Evolutionary conservation across 2,113 vertebrate genomes (phyloP), one percentile per base, ranked within the genome.

Genomic region (Arizona elegans): DNA sequence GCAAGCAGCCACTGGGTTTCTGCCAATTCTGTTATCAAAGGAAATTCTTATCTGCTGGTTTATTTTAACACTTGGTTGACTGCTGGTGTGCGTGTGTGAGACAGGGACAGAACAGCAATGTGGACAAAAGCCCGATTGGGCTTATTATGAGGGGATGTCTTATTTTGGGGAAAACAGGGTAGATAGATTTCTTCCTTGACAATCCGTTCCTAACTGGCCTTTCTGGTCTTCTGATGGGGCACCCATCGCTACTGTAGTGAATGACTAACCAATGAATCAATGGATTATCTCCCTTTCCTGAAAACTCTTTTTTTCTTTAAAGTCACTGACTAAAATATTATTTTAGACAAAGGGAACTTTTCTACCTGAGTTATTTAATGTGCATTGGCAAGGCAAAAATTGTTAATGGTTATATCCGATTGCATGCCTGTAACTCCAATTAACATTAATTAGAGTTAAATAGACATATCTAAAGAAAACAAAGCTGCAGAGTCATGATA

Each of bases 381-480:
- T 86, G 29, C 87, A 13, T 26, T 93, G 88, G 92, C 50, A 95
- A 96, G 88, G 33, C 92, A 85, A 94, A 93, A 87, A 70, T 89
- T 70, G 53, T 15, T 93, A 81, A 93, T 91, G 58, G 70, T 6
- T 95, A 91, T 87, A 47, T 95, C 94, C 94, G 88, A 94, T 38
- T 94, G 86, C 91, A 92, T 92, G 3, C 26, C 56, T 90, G 65
- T 81, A 92, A 17, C 23, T 93, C 19, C 56, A 93, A 94, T 93
- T 96, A 96, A 92, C 70, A 95, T 92, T 92, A 96, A 87, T 87
- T 96, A n/a, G 88, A 86, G 26, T 56, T 85, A 94, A 94, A 94
- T 92, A 87, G 90, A 92, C 94, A 93, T 93, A 43, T 95, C 87
- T 92, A 94, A 91, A 95, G 86, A 59, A 93, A 89, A 89, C 23